Evolutionary conservation across 1,140 invertebrate genomes (phyloP).

Genomic region (Steinernema khuongi): DNA sequence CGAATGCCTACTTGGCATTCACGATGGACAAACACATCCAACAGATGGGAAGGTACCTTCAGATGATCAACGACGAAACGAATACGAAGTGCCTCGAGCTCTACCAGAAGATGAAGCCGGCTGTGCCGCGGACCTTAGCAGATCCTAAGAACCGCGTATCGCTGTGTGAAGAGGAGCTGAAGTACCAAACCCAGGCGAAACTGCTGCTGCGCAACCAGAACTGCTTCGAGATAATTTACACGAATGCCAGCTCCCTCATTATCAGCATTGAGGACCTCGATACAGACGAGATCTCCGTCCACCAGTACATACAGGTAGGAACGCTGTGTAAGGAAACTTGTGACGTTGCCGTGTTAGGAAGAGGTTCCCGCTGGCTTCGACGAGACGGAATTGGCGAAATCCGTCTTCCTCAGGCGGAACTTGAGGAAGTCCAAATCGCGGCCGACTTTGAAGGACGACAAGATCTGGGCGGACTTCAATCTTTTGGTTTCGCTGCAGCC

Average conservation of each 20-base stretch:
- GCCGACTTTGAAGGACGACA: neutral
- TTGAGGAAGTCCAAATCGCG: neutral
- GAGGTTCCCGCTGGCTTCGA: neutral
- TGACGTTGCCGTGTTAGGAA: neutral
- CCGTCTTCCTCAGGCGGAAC: neutral
- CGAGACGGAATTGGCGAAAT: neutral
- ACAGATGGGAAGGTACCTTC: constrained; percentile 83
- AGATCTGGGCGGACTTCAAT: neutral
- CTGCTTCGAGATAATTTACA: constrained; percentile 73
- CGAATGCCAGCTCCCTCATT: constrained; percentile 30
- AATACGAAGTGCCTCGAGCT: constrained; percentile 77
- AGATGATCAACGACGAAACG: constrained; percentile 78
- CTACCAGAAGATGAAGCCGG: constrained; percentile 67
- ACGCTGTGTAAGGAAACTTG: neutral
- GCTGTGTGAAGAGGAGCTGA: constrained; percentile 67
- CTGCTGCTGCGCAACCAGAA: constrained; percentile 75
- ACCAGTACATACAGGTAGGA: neutral
- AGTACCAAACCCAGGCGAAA: constrained; percentile 74
- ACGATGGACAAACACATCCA: constrained; percentile 86
- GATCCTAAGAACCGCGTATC: constrained; percentile 49
- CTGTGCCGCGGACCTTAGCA: constrained; percentile 61
- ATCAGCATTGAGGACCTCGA: constrained; percentile 33
- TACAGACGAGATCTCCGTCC: neutral
- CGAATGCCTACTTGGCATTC: constrained; percentile 88
- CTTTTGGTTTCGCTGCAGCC: neutral